Base-by-base conservation (phyloP, 1,140 invertebrate species). In the Trichomalopsis sarcophagae region DNA sequence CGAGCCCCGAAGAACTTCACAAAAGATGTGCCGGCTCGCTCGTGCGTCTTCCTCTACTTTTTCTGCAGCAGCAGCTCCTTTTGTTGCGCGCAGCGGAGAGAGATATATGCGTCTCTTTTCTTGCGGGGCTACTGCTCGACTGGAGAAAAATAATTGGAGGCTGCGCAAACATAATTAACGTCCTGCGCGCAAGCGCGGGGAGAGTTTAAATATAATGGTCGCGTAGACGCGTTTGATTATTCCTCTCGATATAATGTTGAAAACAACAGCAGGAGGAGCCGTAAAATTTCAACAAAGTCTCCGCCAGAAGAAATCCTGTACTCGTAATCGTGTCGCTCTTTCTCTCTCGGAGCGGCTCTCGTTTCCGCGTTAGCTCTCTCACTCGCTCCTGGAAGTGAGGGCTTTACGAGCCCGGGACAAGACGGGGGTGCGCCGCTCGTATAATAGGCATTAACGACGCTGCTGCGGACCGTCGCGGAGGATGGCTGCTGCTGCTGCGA, bases 131-230 rank as follows among this genome's bases (percentile, higher is more conserved):
- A 36, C 76, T 23, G 66, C 44, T 36, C 69, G 77, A n/a, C 76
- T 81, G 69, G 7, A 85, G 69, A 73, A 84, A 84, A 84, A 80
- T 84, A 84, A 84, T 84, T 80, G 83, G 68, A 84, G 47, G 62
- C 44, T 74, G 30, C 9, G 77, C 77, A 79, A 80, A 84, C 68
- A 80, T 79, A 84, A 84, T 80, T 84, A 84, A 84, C 68, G 73
- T 80, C 40, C 7, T 11, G 5, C 71, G 44, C 17, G 80, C 33
- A 68, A 3, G n/a, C 11, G 66, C n/a, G 27, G 14, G 71, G 17
- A 36, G n/a, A 23, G n/a, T 44, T 44, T 44, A 44, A 44, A 10
- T 44, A 40, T 40, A 44, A 44, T 44, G 9, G 40, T 44, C 33
- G 2, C 33, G 33, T 36, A 27, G 1, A 36, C 33, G 5, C 5